Evolutionary conservation across 2,888 invertebrate species (phyloP), one percentile per base, ranked within the genome.

Genomic region (Rhagium mordax): DNA sequence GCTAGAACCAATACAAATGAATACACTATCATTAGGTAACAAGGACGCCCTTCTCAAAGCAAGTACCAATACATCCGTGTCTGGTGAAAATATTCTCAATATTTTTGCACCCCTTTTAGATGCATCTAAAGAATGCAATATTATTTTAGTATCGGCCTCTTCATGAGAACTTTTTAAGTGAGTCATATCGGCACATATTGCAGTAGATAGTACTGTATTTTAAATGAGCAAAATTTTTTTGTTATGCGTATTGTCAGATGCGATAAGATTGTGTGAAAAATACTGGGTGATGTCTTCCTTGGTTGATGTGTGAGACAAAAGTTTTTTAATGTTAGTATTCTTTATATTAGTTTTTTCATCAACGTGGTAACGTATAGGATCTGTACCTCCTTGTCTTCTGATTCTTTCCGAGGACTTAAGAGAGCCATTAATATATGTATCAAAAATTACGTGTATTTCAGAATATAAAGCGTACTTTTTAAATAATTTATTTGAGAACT

Each of bases 251-350:
- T 18, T 65, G 3, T 24, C 65, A 13, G 49, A 65, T 49, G 48
- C 65, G 5, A 65, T 65, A 65, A 49, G 27, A 6, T 27, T 27
- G 3, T 27, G 3, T 27, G 27, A 3, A 27, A 27, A 27, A 27
- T 27, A n/a, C n/a, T n/a, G n/a, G n/a, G n/a, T n/a, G n/a, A n/a
- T n/a, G n/a, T n/a, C n/a, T n/a, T n/a, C n/a, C 47, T 65, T 65
- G 48, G 65, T 65, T 49, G 51, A 48, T n/a, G 65, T 65, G 48
- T 65, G 65, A 24, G 65, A 49, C 24, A 65, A 47, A 8, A 47
- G 10, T 8, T 5, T 47, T 47, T 3, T 47, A 47, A 47, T 47
- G 10, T 3, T 47, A n/a, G 10, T 47, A n/a, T 5, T 3, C 10
- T 6, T 3, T 55, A 55, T 6, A 55, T 55, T n/a, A 10, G 55